These are phyloP conservation scores for Nomada fabriciana DNA, from an alignment of 2,888 invertebrate species.

Conservation along the genomic window DNA sequence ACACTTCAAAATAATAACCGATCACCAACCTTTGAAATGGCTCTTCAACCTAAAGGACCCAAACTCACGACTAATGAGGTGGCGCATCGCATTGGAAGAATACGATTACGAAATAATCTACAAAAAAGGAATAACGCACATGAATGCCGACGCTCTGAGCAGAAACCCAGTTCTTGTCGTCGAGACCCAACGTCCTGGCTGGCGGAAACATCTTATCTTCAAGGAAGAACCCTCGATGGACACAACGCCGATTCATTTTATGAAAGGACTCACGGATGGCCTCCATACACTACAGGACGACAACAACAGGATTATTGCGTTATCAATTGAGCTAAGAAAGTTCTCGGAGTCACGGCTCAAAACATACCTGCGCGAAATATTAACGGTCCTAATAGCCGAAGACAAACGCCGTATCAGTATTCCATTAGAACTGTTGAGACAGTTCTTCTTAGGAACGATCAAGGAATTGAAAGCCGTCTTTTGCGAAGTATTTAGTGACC, in stretches of 20 bases:
- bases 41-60: neutral
- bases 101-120: slow-evolving; percentile 10
- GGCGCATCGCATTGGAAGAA: slow-evolving; percentile 6
- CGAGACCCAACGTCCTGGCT: no score
- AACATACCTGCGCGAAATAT: no score
- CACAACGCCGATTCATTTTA: no score
- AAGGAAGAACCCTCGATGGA: no score
- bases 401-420: neutral
- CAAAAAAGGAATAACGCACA: slow-evolving; percentile 9
- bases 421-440: neutral
- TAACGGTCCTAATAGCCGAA: neutral
- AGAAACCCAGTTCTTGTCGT: neutral
- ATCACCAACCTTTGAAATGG: slow-evolving; percentile 9
- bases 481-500: neutral
- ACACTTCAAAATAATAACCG: slow-evolving; percentile 4
- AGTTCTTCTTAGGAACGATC: neutral
- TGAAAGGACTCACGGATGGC: no score
- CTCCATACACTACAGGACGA: no score
- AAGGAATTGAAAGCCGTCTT: neutral
- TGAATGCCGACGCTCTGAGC: slow-evolving; percentile 17
- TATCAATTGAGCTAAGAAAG: no score
- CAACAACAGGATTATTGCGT: no score
- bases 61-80: neutral
- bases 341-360: no score
- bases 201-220: no score